Conservation (phyloP, 2,888 invertebrate species). For the Xestobium rufovillosum region DNA sequence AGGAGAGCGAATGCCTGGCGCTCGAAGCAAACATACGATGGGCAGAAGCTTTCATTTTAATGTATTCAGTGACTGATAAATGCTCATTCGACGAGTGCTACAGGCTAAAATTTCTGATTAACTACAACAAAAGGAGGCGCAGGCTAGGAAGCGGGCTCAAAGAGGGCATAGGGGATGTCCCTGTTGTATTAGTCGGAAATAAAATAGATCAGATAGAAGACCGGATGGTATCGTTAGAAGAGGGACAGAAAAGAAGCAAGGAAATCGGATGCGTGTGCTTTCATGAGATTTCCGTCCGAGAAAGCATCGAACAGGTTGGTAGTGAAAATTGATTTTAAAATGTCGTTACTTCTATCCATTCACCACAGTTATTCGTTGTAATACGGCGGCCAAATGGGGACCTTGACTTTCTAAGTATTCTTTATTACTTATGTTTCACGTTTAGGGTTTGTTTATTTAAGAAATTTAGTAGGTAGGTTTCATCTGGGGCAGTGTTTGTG, state of each 20-base stretch:
- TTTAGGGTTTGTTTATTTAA: too few relatives aligned
- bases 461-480: too few relatives aligned
- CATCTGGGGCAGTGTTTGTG: too few relatives aligned
- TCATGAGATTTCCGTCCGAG: constrained; percentile 78
- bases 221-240: constrained; percentile 70
- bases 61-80: constrained; percentile 84
- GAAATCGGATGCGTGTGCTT: constrained; percentile 77
- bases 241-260: constrained; percentile 65
- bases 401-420: too few relatives aligned
- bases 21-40: constrained; percentile 75
- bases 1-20: constrained; percentile 62
- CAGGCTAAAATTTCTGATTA: constrained; percentile 72
- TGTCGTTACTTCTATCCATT: too few relatives aligned
- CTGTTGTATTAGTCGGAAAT: constrained; percentile 76
- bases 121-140: constrained; percentile 66
- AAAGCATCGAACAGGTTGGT: constrained; percentile 76
- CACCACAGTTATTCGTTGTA: too few relatives aligned
- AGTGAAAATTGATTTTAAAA: background rate
- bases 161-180: constrained; percentile 59
- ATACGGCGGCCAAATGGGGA: too few relatives aligned
- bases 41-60: constrained; percentile 81
- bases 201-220: constrained; percentile 72
- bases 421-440: too few relatives aligned
- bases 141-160: constrained; percentile 53
- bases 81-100: constrained; percentile 84